Evolutionary conservation across 2,797 vertebrate genomes (phyloP).

Genomic region (Arnoldichthys spilopterus): DNA sequence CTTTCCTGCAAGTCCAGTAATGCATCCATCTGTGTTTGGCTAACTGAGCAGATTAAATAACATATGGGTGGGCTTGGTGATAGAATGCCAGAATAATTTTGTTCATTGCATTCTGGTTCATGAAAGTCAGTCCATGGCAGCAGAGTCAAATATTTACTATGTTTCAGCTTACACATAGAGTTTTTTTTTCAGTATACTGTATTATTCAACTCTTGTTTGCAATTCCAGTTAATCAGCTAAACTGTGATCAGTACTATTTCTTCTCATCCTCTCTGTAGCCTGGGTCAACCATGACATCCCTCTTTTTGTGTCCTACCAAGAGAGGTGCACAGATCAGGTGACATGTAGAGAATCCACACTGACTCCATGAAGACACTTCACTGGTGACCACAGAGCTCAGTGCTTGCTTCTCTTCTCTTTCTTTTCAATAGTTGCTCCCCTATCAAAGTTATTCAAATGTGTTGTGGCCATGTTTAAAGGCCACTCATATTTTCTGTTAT

Average conservation of each 20-base stretch:
- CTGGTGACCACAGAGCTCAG: background rate
- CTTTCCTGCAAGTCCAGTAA: background rate
- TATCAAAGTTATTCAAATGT: too few species aligned
- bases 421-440: background rate
- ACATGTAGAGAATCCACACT: background rate
- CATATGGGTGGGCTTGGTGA: background rate
- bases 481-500: too few species aligned
- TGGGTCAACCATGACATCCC: background rate
- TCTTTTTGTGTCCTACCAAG: background rate
- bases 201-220: constrained; percentile 6
- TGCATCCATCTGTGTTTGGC: constrained; percentile 9
- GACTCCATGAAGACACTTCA: background rate
- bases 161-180: background rate
- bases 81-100: too few species aligned
- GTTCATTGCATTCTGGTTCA: background rate
- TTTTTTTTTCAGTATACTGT: constrained; percentile 19
- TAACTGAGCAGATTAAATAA: constrained; percentile 5
- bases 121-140: background rate
- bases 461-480: too few species aligned
- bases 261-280: background rate
- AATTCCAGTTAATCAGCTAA: background rate
- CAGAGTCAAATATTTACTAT: constrained; percentile 3
- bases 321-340: background rate
- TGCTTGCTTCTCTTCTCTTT: background rate
- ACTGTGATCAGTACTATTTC: background rate